Evolutionary conservation across 2,797 vertebrate species (phyloP).

Genomic region (Phoxinus dragarum): DNA sequence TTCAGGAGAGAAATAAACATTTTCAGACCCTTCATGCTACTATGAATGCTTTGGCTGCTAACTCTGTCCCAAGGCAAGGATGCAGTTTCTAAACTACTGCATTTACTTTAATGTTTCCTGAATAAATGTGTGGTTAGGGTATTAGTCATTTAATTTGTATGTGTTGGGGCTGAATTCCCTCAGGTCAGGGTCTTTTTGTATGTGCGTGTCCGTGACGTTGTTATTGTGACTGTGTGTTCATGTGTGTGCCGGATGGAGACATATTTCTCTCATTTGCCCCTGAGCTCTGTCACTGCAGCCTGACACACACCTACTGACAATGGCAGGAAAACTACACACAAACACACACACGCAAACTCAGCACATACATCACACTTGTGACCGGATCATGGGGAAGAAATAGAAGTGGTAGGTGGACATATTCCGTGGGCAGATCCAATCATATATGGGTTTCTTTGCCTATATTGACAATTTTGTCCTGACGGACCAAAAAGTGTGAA

Average conservation of each 20-base stretch:
- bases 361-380: slow-evolving; percentile 47
- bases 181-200: slow-evolving; percentile 33
- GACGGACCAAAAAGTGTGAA: not conserved
- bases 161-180: slow-evolving; percentile 6
- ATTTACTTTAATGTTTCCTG: slow-evolving; percentile 5
- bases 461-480: not conserved
- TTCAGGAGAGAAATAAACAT: not conserved
- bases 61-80: slow-evolving; percentile 9
- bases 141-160: slow-evolving; percentile 17
- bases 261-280: slow-evolving; percentile 48
- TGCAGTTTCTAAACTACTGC: slow-evolving; percentile 16
- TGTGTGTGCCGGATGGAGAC: slow-evolving; percentile 53
- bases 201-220: slow-evolving; percentile 10
- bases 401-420: slow-evolving; percentile 36
- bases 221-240: slow-evolving; percentile 36
- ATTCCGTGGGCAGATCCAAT: slow-evolving; percentile 23
- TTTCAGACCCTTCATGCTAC: not conserved
- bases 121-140: slow-evolving; percentile 24
- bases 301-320: slow-evolving; percentile 60
- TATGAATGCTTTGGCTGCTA: not conserved
- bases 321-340: slow-evolving; percentile 57
- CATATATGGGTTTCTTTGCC: not conserved
- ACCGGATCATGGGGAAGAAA: slow-evolving; percentile 45
- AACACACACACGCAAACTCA: slow-evolving; percentile 43
- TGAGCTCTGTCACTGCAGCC: slow-evolving; percentile 58